Percentiles rank a stretch among this genome's conserved stretches.
These are phyloP conservation scores for Drosophila stalkeri DNA, from an alignment of 2,888 invertebrate genomes.

Conservation along the genomic window DNA sequence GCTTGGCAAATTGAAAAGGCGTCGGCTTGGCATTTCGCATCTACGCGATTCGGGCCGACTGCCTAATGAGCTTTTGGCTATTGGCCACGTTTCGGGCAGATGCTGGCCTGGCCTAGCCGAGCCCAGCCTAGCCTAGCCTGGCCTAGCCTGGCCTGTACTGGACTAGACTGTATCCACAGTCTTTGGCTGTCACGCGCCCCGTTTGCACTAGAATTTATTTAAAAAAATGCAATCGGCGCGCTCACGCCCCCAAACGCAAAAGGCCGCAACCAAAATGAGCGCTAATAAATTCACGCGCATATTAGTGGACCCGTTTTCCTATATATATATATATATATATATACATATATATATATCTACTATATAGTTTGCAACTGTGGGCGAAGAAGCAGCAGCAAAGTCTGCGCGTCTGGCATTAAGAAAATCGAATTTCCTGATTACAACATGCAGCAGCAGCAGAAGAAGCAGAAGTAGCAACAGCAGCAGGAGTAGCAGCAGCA, in stretches of 20 bases:
- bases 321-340: neutral
- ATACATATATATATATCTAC: neutral
- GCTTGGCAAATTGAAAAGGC: conserved; percentile 80
- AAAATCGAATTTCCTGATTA: conserved; percentile 84
- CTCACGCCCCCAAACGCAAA: conserved; percentile 69
- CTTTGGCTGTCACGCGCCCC: conserved; percentile 74
- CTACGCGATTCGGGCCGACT: conserved; percentile 54
- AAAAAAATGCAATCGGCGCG: conserved; percentile 75
- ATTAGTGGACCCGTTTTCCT: conserved; percentile 50
- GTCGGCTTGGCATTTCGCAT: conserved; percentile 74
- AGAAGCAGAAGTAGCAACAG: neutral
- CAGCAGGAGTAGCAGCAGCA: neutral
- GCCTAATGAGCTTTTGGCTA: conserved; percentile 73
- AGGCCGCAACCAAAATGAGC: conserved; percentile 58
- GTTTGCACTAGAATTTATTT: conserved; percentile 81
- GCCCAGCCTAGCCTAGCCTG: neutral
- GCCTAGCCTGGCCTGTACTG: neutral
- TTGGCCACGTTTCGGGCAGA: conserved; percentile 26
- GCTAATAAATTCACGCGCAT: conserved; percentile 80
- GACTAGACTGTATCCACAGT: neutral
- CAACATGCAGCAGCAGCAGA: conserved; percentile 32
- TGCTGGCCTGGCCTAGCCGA: neutral
- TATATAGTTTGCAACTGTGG: neutral
- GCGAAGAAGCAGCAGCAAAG: neutral
- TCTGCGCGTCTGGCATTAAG: conserved; percentile 69